These are phyloP conservation scores for Busseola fusca DNA, from an alignment of 2,888 invertebrate species.

Conservation along the genomic window DNA sequence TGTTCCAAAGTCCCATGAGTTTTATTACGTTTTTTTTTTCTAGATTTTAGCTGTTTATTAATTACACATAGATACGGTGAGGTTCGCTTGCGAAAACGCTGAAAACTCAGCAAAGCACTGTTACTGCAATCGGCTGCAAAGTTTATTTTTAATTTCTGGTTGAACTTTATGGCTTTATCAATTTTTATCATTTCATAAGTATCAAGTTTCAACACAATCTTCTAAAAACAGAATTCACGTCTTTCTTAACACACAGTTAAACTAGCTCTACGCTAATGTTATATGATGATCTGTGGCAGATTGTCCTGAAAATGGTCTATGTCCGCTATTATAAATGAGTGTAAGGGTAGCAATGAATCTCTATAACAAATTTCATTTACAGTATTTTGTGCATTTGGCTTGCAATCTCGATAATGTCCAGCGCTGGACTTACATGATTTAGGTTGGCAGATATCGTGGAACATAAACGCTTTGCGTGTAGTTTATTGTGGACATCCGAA, in stretches of 20 bases:
- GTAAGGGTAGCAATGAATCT: conserved; percentile 42
- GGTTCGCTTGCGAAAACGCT: conserved; percentile 33
- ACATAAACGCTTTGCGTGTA: conserved; percentile 42
- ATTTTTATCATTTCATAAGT: conserved; percentile 2
- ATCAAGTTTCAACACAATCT: conserved; percentile 17
- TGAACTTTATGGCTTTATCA: conserved; percentile 15
- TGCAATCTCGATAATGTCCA: conserved; percentile 54
- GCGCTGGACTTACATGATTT: conserved; percentile 66
- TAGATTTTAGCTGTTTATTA: conserved; percentile 80
- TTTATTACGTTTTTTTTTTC: conserved; percentile 81
- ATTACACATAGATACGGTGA: conserved; percentile 72
- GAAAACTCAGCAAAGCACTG: conserved; percentile 15
- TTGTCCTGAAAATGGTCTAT: conserved; percentile 22
- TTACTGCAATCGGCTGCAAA: conserved; percentile 40
- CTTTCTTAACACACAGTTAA: background rate
- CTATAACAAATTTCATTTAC: conserved; percentile 52
- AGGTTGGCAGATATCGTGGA: conserved; percentile 66
- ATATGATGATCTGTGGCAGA: conserved; percentile 27
- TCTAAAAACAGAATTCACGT: background rate
- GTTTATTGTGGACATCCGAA: conserved; percentile 61
- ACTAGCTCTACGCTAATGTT: conserved; percentile 6
- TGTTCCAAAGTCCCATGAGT: conserved; percentile 82
- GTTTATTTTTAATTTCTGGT: conserved; percentile 24
- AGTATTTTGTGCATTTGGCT: conserved; percentile 65
- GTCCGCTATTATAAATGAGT: conserved; percentile 34